Base-by-base conservation (phyloP, 2,888 invertebrate species). In the Lochmaea capreae region DNA sequence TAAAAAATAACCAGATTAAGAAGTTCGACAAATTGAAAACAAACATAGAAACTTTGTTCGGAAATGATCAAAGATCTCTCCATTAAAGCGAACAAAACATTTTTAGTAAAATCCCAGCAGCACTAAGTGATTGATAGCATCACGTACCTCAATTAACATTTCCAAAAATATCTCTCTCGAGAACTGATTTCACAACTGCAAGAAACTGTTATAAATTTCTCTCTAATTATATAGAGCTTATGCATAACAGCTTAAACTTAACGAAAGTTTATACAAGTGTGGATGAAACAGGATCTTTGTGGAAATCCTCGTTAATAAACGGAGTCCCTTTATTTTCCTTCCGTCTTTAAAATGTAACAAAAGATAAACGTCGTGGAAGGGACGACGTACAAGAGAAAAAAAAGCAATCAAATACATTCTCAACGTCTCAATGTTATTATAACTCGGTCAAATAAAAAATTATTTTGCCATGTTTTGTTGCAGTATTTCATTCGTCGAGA, bases 191-290 rank as follows among this genome's bases (percentile, higher is more conserved):
- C 9, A 11, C 16, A 18, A 16, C 16, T 16, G 3, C 6, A 52
- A 16, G 9, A 65, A 22, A 63, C 33, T 22, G 14, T 11, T 63
- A 70, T 71, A 65, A 65, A 71, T 59, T 49, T 71, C 18, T 39
- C 26, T n/a, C 18, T 66, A 71, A 71, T 71, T 71, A 65, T 59
- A 71, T 59, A n/a, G 18, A 71, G 71, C 61, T 71, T 59, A 71
- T 71, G 71, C 65, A 71, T 65, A 71, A 66, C 59, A 71, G 59
- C 49, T 33, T 65, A 59, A 59, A 71, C 58, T 59, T 49, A 46
- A 58, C 46, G 59, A 61, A 71, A 70, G 69, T 70, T 62, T 62
- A 54, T 71, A 59, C 59, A 65, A 71, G 59, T 65, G 71, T 46
- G 65, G 71, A 61, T 42, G 63, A 70, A 63, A 63, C 54, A 26